Evolutionary conservation across 2,113 vertebrate species (phyloP).

Genomic region (Stigmatopora argus): DNA sequence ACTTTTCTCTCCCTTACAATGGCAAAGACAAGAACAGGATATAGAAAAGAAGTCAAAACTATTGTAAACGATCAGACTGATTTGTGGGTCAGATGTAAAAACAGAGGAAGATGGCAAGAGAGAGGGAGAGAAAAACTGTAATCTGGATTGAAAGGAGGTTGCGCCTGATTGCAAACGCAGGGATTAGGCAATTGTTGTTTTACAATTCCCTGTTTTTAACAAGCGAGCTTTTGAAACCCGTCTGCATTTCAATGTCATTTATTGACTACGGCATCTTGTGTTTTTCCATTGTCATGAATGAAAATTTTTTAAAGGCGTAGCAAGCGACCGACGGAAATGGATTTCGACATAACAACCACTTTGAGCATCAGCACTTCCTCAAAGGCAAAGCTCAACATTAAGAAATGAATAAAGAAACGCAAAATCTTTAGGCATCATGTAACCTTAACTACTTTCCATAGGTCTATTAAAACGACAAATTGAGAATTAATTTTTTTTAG

Average conservation of each 20-base stretch:
- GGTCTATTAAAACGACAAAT: not conserved
- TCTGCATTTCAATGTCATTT: constrained; percentile 21
- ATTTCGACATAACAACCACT: constrained; percentile 45
- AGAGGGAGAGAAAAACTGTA: constrained; percentile 28
- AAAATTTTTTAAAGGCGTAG: not conserved
- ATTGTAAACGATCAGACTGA: not conserved
- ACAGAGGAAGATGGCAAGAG: not conserved
- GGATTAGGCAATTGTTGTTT: constrained; percentile 53
- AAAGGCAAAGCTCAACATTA: constrained; percentile 37
- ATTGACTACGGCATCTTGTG: constrained; percentile 26
- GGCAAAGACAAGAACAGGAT: not conserved
- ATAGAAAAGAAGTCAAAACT: not conserved
- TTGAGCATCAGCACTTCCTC: constrained; percentile 57
- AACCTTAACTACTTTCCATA: constrained; percentile 33
- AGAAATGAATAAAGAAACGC: constrained; percentile 32
- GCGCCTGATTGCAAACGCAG: constrained; percentile 46
- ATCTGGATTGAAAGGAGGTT: constrained; percentile 57
- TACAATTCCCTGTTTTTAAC: constrained; percentile 40
- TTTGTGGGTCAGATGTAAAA: not conserved
- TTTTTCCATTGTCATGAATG: not conserved
- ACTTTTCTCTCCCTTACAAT: no score
- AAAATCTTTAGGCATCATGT: constrained; percentile 33
- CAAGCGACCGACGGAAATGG: constrained; percentile 16
- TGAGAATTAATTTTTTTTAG: not conserved
- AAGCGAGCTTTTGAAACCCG: constrained; percentile 22